These are phyloP conservation scores for Drosophila kurseongensis DNA, from an alignment of 1,140 invertebrate genomes.

Conservation along the genomic window DNA sequence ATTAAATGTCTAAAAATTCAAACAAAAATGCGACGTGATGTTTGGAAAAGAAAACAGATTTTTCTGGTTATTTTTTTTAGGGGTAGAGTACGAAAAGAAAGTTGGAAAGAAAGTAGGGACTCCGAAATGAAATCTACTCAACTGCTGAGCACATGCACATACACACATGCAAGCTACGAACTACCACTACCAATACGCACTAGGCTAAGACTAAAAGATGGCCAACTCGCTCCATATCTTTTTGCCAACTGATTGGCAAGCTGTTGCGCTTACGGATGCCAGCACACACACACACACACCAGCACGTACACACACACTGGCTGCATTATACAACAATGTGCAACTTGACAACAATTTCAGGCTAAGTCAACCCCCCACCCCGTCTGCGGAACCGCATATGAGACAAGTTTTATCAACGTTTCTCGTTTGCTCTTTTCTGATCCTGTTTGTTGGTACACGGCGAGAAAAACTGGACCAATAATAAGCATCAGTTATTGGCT, in stretches of 20 bases:
- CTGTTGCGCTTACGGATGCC: constrained; percentile 31
- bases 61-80: constrained; percentile 13
- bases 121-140: constrained; percentile 42
- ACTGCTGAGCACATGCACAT: constrained; percentile 54
- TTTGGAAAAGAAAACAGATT: constrained; percentile 47
- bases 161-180: constrained; percentile 30
- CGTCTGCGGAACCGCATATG: constrained; percentile 36
- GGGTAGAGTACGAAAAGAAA: constrained; percentile 26
- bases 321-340: constrained; percentile 34
- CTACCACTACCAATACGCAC: constrained; percentile 22
- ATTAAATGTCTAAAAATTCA: constrained; percentile 44
- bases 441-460: constrained; percentile 39
- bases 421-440: constrained; percentile 63
- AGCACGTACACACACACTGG: constrained; percentile 6
- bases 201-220: constrained; percentile 15
- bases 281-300: constrained; percentile 2
- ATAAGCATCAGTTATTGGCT: no score
- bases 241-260: constrained; percentile 38
- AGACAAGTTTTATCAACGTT: constrained; percentile 68
- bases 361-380: constrained; percentile 32
- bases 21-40: constrained; percentile 71
- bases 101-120: constrained; percentile 33
- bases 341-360: constrained; percentile 52
- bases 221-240: constrained; percentile 4
- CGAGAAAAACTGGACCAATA: background rate